Conservation (phyloP, 2,797 vertebrate genomes). For the Hirundo rustica region DNA sequence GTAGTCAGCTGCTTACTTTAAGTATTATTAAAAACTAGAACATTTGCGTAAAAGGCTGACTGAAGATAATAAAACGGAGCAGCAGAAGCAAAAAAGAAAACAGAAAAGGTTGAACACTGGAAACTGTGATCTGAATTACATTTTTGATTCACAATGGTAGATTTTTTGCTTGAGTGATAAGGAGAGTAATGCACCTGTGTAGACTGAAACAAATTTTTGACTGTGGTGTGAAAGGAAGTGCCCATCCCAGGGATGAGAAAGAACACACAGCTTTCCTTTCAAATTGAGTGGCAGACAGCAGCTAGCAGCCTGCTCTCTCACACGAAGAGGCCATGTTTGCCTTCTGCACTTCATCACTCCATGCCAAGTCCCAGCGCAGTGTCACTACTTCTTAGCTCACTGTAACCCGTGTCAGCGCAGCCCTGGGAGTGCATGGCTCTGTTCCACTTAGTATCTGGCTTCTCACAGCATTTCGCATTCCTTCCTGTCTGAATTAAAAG, state of each 20-base stretch:
- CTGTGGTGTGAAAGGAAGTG: background rate
- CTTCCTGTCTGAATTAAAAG: background rate
- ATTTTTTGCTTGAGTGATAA: background rate
- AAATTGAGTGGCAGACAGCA: accelerated
- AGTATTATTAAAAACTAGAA: background rate
- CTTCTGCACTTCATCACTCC: background rate
- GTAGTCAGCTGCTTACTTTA: background rate
- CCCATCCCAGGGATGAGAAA: background rate
- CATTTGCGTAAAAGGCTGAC: background rate
- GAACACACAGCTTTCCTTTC: background rate
- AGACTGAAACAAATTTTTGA: background rate
- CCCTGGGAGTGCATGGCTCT: background rate
- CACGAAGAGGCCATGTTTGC: background rate
- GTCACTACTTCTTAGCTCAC: background rate
- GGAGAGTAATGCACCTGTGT: background rate
- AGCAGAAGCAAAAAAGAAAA: background rate
- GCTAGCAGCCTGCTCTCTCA: background rate
- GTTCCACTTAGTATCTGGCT: background rate
- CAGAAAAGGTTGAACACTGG: background rate
- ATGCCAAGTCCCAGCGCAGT: background rate
- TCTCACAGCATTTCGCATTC: background rate
- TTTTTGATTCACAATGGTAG: background rate
- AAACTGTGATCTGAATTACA: background rate
- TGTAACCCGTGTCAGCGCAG: background rate
- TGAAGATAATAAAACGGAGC: background rate